Percentiles rank a stretch among this genome's conserved stretches.
Evolutionary conservation across 2,113 vertebrate genomes (phyloP).

Genomic region (Urocitellus parryii): DNA sequence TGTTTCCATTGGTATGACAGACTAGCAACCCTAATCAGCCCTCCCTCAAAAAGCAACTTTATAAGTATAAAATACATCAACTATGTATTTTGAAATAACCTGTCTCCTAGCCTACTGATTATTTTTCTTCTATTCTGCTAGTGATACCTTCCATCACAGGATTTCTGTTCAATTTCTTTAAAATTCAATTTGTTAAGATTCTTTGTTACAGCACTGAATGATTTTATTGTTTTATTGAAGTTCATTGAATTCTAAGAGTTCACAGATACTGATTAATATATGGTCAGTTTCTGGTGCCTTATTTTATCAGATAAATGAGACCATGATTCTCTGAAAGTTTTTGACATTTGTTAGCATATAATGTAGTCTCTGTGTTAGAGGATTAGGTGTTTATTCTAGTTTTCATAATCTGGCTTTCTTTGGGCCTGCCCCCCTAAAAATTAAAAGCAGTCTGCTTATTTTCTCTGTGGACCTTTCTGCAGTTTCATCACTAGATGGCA

Average conservation of each 20-base stretch:
- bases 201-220: no score
- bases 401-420: background rate
- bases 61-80: background rate
- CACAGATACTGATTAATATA: background rate
- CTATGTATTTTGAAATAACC: background rate
- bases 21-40: background rate
- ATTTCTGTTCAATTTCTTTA: background rate
- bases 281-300: background rate
- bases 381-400: background rate
- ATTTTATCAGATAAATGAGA: no score
- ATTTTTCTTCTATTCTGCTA: background rate
- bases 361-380: background rate
- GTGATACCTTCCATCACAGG: background rate
- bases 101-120: background rate
- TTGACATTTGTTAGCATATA: background rate
- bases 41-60: no score
- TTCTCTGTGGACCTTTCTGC: background rate
- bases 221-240: no score
- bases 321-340: background rate
- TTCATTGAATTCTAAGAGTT: background rate
- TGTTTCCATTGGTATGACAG: background rate
- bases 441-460: background rate
- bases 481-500: slow-evolving; percentile 14
- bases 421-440: no score
- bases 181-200: background rate